Percentiles rank a stretch among this genome's conserved stretches.
Evolutionary conservation across 2,797 vertebrate species (phyloP).

Genomic region (Lepus oiostolus): DNA sequence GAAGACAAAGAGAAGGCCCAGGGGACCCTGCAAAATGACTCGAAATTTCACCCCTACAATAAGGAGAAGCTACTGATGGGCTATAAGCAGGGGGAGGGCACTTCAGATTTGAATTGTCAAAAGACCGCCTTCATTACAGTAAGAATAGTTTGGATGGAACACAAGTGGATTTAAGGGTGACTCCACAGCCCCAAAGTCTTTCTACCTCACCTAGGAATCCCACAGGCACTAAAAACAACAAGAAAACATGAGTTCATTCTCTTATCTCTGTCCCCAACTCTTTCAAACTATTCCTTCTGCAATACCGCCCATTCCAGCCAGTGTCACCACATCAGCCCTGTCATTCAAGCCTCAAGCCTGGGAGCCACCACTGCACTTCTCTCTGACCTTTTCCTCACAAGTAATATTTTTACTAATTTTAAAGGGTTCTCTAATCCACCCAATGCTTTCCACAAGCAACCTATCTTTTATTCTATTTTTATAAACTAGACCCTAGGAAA

Average conservation of each 20-base stretch:
- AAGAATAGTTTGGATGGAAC: neutral
- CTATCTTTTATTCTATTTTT: constrained; percentile 35
- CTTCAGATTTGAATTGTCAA: neutral
- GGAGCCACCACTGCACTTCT: neutral
- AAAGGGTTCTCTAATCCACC: constrained; percentile 9
- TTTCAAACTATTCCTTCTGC: constrained; percentile 7
- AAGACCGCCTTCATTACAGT: neutral
- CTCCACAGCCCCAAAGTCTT: neutral
- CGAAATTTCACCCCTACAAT: constrained; percentile 19
- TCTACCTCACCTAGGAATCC: neutral
- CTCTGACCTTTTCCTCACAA: constrained; percentile 4
- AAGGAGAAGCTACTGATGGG: neutral
- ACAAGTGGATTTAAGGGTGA: neutral
- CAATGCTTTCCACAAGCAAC: neutral
- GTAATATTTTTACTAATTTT: neutral
- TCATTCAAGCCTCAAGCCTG: neutral
- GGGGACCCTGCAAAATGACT: neutral
- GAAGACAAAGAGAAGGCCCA: neutral
- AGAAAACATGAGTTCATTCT: constrained; percentile 10
- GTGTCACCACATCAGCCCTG: neutral
- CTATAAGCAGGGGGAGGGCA: neutral
- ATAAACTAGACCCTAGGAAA: constrained; percentile 36
- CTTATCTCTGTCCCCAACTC: neutral
- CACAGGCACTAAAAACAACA: constrained; percentile 2
- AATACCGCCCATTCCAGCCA: neutral